A percentile compares a stretch with the other conserved stretches of the same genome.
Evolutionary conservation across 2,113 vertebrate genomes (phyloP).

Genomic region (Perca fluviatilis): DNA sequence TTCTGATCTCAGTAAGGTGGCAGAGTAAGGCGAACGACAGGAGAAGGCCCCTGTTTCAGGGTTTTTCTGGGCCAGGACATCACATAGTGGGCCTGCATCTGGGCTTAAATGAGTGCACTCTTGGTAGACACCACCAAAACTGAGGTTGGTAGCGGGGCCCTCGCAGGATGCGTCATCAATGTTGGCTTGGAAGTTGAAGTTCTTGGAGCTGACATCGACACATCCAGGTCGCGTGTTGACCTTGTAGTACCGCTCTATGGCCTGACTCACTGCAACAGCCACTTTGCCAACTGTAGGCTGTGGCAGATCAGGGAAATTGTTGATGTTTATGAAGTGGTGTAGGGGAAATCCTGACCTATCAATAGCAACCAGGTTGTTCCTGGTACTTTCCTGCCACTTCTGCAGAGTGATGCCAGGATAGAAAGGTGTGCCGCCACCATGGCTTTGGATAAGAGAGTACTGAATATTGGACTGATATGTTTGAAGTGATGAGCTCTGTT

Average conservation of each 20-base stretch:
- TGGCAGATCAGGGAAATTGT: conserved; percentile 86
- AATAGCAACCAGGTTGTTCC: conserved; percentile 91
- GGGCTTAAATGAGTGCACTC: conserved; percentile 75
- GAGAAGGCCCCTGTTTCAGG: conserved; percentile 85
- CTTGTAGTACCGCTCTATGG: conserved; percentile 87
- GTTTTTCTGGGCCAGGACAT: conserved; percentile 86
- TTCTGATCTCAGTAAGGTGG: conserved; percentile 84
- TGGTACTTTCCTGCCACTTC: conserved; percentile 90
- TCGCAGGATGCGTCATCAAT: conserved; percentile 88
- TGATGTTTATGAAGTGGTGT: conserved; percentile 85
- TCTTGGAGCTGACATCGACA: conserved; percentile 81
- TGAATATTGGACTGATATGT: conserved; percentile 88
- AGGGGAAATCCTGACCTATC: conserved; percentile 91
- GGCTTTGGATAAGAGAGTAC: conserved; percentile 88
- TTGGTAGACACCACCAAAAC: conserved; percentile 92
- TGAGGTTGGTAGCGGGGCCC: conserved; percentile 87
- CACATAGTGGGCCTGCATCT: conserved; percentile 77
- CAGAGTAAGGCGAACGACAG: conserved; percentile 81
- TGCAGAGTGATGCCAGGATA: conserved; percentile 94
- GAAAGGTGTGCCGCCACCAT: conserved; percentile 86
- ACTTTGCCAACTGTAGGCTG: conserved; percentile 85
- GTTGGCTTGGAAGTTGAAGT: conserved; percentile 95
- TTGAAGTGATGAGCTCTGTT: conserved; percentile 67
- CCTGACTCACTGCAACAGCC: conserved; percentile 77
- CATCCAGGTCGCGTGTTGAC: conserved; percentile 92